These are phyloP conservation scores for Cactoblastis cactorum DNA, from an alignment of 2,888 invertebrate genomes.

Conservation along the genomic window DNA sequence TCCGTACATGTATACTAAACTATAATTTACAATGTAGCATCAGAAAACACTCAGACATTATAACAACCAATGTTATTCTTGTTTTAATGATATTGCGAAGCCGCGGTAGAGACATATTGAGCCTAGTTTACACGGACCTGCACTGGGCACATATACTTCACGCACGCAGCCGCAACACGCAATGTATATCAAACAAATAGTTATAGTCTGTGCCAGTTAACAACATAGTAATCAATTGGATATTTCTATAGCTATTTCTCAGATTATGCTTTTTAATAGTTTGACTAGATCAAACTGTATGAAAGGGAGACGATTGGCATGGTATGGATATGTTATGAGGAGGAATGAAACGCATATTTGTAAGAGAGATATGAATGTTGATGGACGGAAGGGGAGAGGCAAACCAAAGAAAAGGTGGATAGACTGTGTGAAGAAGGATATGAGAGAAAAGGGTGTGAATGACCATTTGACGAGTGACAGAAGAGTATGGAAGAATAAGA, in stretches of 20 bases:
- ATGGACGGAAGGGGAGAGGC: too few relatives aligned
- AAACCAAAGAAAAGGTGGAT: too few relatives aligned
- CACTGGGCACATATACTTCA: background rate
- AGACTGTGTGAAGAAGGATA: too few relatives aligned
- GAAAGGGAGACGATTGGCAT: too few relatives aligned
- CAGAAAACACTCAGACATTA: background rate
- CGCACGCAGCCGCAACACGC: background rate
- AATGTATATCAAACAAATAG: background rate
- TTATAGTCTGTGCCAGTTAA: background rate
- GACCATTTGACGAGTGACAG: too few relatives aligned
- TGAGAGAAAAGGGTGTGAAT: too few relatives aligned
- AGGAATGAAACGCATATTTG: too few relatives aligned
- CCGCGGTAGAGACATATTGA: background rate
- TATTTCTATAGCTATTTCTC: background rate
- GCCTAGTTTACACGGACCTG: conserved; percentile 6
- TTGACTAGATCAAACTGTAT: too few relatives aligned
- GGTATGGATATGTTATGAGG: too few relatives aligned
- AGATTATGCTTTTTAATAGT: too few relatives aligned
- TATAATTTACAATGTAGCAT: background rate
- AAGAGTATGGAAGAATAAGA: too few relatives aligned
- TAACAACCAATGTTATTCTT: conserved; percentile 7
- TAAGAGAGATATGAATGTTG: too few relatives aligned
- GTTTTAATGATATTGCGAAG: background rate
- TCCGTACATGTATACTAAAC: background rate
- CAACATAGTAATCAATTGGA: background rate